phyloP scores from a whole-genome alignment of 2,797 vertebrate species.

The Galago senegalensis region DNA sequence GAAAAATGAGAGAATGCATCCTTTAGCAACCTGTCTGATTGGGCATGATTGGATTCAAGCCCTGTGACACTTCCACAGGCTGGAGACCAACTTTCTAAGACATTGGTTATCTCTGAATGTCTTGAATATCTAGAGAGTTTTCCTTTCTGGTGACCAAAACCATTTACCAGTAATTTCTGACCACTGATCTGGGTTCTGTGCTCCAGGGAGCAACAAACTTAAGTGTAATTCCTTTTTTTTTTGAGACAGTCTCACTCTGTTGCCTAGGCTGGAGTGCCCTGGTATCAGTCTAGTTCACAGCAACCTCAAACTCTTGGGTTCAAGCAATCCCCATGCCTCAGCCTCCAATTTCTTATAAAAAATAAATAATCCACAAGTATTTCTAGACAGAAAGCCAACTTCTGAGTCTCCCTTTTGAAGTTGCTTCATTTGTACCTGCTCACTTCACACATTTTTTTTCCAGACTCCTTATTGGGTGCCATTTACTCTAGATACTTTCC shows the following conservation, averaged over 20 bases:
- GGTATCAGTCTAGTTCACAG: no score
- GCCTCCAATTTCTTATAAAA: background rate
- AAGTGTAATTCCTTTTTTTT: no score
- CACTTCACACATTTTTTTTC: no score
- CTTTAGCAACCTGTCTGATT: background rate
- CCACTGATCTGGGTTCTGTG: background rate
- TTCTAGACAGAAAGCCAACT: background rate
- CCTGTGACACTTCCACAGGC: background rate
- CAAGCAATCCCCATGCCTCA: no score
- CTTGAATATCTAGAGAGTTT: background rate
- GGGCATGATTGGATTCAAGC: no score
- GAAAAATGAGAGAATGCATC: background rate
- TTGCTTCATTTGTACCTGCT: background rate
- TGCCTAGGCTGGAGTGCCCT: no score
- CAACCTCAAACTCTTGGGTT: no score
- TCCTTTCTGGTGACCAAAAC: background rate
- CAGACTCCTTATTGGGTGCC: background rate
- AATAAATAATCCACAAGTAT: background rate
- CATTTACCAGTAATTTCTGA: background rate
- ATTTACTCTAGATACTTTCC: background rate
- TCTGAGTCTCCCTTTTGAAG: no score
- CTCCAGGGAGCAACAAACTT: background rate
- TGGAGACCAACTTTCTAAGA: background rate
- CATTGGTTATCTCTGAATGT: background rate
- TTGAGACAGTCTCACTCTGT: no score